phyloP scores from a whole-genome alignment of 2,888 invertebrate species.

The Chrysolina haemoptera region DNA sequence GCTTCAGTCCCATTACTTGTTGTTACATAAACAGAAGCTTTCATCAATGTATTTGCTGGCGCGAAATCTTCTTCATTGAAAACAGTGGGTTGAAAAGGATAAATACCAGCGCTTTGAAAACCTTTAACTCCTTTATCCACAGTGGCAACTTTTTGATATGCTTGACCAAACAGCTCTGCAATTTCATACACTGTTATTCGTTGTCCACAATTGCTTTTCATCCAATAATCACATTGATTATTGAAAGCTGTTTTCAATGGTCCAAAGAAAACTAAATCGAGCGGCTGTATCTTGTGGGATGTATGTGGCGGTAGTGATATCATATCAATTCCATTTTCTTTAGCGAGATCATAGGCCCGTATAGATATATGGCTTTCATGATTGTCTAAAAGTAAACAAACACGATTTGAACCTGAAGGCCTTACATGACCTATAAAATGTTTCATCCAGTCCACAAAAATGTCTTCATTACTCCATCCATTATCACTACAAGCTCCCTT shows the following conservation, averaged over 20 bases:
- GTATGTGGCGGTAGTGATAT: conserved; percentile 29
- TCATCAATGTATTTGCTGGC: too few relatives aligned
- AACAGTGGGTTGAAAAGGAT: conserved; percentile 18
- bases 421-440: conserved; percentile 33
- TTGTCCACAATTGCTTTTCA: conserved; percentile 20
- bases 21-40: too few relatives aligned
- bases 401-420: conserved; percentile 30
- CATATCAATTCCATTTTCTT: conserved; percentile 29
- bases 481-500: conserved; percentile 27
- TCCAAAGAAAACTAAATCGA: conserved; percentile 31
- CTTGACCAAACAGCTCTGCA: conserved; percentile 21
- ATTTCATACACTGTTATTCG: conserved; percentile 16
- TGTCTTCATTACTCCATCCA: conserved; percentile 43
- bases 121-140: conserved; percentile 20
- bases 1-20: conserved; percentile 29
- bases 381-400: conserved; percentile 35
- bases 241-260: conserved; percentile 26
- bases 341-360: too few relatives aligned
- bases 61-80: conserved; percentile 31
- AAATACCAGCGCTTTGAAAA: conserved; percentile 11
- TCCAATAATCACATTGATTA: conserved; percentile 19
- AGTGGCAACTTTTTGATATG: conserved; percentile 26
- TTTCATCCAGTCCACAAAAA: conserved; percentile 38
- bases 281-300: conserved; percentile 27
- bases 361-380: too few relatives aligned